phyloP scores from a whole-genome alignment of 1,140 invertebrate species.

The Drosophila melanica region DNA sequence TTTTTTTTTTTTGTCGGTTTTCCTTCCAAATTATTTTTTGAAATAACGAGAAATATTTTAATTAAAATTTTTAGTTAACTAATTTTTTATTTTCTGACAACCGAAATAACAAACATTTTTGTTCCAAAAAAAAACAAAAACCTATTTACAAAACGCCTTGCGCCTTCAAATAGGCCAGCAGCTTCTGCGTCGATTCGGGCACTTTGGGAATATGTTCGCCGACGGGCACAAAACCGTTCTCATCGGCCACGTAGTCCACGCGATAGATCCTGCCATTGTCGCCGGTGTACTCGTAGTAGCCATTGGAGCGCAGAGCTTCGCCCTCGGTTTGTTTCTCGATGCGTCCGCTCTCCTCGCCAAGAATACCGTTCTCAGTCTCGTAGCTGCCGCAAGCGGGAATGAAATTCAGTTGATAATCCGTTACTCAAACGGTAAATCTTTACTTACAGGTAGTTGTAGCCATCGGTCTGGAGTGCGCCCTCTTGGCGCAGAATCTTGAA shows the following conservation, averaged over 20 bases:
- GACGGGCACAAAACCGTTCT: slow-evolving; percentile 91
- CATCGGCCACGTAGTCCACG: slow-evolving; percentile 92
- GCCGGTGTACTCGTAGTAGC: slow-evolving; percentile 86
- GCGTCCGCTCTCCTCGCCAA: slow-evolving; percentile 85
- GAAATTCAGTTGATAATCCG: no score
- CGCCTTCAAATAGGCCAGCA: slow-evolving; percentile 66
- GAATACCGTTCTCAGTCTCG: slow-evolving; percentile 87
- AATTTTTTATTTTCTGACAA: slow-evolving; percentile 33
- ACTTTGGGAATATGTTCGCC: slow-evolving; percentile 91
- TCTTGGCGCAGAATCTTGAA: slow-evolving; percentile 75
- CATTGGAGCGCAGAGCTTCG: slow-evolving; percentile 84
- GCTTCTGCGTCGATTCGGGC: slow-evolving; percentile 64
- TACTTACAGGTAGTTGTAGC: slow-evolving; percentile 83
- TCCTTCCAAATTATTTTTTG: no score
- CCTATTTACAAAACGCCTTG: slow-evolving; percentile 36
- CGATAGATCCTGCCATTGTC: slow-evolving; percentile 83
- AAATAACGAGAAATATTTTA: no score
- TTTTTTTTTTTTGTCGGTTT: no score
- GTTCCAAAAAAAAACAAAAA: background rate
- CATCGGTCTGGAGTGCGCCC: slow-evolving; percentile 67
- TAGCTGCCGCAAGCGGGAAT: slow-evolving; percentile 62
- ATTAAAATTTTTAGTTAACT: slow-evolving; percentile 1
- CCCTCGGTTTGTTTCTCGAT: slow-evolving; percentile 84
- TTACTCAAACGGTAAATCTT: background rate
- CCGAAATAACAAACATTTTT: slow-evolving; percentile 6